Base-by-base conservation (phyloP, 2,888 invertebrate species). In the Serripes groenlandicus region DNA sequence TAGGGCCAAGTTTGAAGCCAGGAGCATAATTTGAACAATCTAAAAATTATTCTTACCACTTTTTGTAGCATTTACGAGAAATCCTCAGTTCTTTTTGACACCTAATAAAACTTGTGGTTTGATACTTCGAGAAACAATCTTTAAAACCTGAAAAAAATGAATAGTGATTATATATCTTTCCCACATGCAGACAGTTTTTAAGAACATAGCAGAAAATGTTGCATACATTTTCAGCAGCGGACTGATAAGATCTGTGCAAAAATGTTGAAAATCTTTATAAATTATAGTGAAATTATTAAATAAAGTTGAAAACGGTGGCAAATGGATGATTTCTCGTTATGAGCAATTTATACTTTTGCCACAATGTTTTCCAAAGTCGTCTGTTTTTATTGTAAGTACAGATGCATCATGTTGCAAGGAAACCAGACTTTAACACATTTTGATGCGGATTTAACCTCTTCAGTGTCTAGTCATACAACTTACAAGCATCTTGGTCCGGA, bases 11-110 rank as follows among this genome's bases (percentile, higher is more conserved):
- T 9, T 42, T 18, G 9, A 18, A 11, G 42, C 11, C 18, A 42
- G 42, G 11, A 11, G 9, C 18, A 9, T 11, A 42, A 11, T 42
- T 42, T 42, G 42, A 42, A 9, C 42, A 42, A 9, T 18, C 42
- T 42, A 42, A 42, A 11, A 11, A 11, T 42, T 42, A 11, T 9
- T 18, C 70, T 23, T 35, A 78, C 78, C 78, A 78, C 2, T 18
- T 42, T 18, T 72, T 32, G 26, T 68, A 49, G 54, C 78, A 78
- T 28, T 73, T 60, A 56, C 34, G 49, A 15, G 98, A 94, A 0
- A 94, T 95, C 0, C 95, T 93, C 92, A 97, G 98, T 94, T 97
- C 96, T 87, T 96, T 95, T 85, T 97, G 96, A 94, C 98, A 98
- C 88, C 96, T 96, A 5, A 97, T 94, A 1, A 97, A 96, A 97